phyloP scores from a whole-genome alignment of 2,888 invertebrate species.

The Meteorus colon region DNA sequence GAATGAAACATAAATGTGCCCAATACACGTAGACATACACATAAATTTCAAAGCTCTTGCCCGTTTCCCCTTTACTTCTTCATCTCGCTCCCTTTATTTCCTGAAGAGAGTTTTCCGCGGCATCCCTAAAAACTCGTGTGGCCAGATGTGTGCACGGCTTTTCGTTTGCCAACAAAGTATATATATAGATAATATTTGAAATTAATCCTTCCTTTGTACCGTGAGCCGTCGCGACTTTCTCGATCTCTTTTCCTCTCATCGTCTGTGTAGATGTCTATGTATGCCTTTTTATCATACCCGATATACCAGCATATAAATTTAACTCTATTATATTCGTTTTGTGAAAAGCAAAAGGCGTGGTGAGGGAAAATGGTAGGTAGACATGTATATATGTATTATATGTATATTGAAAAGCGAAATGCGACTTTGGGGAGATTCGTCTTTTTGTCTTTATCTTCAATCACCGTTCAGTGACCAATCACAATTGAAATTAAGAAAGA shows the following conservation, averaged over 20 bases:
- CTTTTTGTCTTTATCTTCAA: conserved; percentile 69
- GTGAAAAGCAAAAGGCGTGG: conserved; percentile 45
- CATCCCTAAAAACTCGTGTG: conserved; percentile 18
- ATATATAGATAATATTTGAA: conserved; percentile 68
- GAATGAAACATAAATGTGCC: too few species aligned
- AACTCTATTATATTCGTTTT: conserved; percentile 67
- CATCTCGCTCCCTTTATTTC: conserved; percentile 15
- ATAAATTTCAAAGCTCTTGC: conserved; percentile 43
- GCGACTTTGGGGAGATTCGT: conserved; percentile 50
- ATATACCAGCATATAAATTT: conserved; percentile 72
- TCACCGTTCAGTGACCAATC: conserved; percentile 70
- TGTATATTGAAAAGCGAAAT: conserved; percentile 44
- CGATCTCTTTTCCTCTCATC: not conserved
- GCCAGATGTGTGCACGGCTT: conserved; percentile 53
- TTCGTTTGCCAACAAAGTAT: conserved; percentile 40
- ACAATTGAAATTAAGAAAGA: conserved; percentile 68
- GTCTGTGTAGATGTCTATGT: conserved; percentile 52
- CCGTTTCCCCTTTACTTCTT: conserved; percentile 9
- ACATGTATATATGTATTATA: not conserved
- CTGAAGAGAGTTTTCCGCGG: conserved; percentile 28
- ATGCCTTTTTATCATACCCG: conserved; percentile 70
- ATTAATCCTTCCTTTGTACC: conserved; percentile 65
- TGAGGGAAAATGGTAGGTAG: conserved; percentile 46
- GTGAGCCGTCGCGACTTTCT: not conserved
- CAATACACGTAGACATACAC: not conserved